Evolutionary conservation across 2,888 invertebrate species (phyloP), one percentile per base, ranked within the genome.

Genomic region (Gari tellinella): DNA sequence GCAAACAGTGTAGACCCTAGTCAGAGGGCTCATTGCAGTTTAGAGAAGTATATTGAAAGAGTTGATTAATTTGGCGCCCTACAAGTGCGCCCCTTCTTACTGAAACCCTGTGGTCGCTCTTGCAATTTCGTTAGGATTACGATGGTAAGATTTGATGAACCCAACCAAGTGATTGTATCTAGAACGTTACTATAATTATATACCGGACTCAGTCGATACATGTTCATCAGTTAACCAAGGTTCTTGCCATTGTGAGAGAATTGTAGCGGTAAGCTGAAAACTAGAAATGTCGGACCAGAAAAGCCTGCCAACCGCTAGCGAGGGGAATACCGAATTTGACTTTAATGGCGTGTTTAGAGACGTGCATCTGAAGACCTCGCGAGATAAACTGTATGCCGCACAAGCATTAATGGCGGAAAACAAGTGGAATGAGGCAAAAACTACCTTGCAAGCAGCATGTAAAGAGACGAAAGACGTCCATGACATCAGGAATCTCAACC

Each of bases 301-400:
- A 31, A 81, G 70, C 48, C 52, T 83, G 23, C 72, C 74, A 15
- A 83, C 82, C 1, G 80, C 82, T 1, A 81, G 79, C 14, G 80
- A 77, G 38, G 80, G 80, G 7, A 66, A 72, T 51, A 69, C 63
- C 19, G 60, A 66, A 5, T 76, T 79, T 51, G 58, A 76, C 23
- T 83, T 83, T 61, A 78, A 80, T 53, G 81, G 83, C 0, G 72
- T 83, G 7, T 83, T 83, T 61, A 73, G 83, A 15, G 83, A 83
- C 40, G 79, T 83, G 10, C 81, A 81, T 63, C 61, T 68, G 8
- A 62, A 76, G 17, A 49, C 56, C n/a, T 78, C 73, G 1, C 61
- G 82, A 21, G 72, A 76, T 1, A 68, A 75, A 48, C 60, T 83
- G 10, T 73, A 75, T 38, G 65, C 74, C 25, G 78, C 81, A 0